Evolutionary conservation across 2,797 vertebrate species (phyloP).

Genomic region (Huso huso): DNA sequence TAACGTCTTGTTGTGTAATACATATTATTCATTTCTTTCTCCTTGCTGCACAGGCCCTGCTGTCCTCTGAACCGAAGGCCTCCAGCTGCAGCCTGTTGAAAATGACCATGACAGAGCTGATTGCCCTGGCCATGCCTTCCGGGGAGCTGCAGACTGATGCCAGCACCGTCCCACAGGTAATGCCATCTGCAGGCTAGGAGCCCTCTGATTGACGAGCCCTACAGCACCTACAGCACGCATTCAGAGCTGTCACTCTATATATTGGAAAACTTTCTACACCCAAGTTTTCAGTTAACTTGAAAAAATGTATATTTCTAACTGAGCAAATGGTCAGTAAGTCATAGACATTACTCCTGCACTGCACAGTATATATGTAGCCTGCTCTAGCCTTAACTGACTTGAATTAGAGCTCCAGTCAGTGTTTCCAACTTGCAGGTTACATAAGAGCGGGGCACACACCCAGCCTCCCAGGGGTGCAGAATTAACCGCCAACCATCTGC

Average conservation of each 20-base stretch:
- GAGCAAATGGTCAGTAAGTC: no score
- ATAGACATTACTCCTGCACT: no score
- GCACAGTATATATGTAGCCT: background rate
- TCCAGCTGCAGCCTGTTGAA: conserved; percentile 79
- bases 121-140: conserved; percentile 64
- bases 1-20: background rate
- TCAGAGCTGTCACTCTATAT: no score
- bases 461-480: conserved; percentile 1
- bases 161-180: conserved; percentile 82
- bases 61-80: conserved; percentile 86
- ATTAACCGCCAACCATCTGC: background rate
- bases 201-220: no score
- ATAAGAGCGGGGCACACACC: conserved; percentile 7
- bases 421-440: conserved; percentile 9
- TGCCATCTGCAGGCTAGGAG: background rate
- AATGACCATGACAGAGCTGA: conserved; percentile 82
- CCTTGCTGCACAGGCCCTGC: conserved; percentile 62
- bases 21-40: background rate
- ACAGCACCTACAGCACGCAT: no score
- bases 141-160: conserved; percentile 38
- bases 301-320: no score
- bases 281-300: no score
- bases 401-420: background rate
- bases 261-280: no score
- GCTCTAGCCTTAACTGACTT: conserved; percentile 2